Evolutionary conservation across 1,140 invertebrate species (phyloP).

Genomic region (Papilio xuthus): DNA sequence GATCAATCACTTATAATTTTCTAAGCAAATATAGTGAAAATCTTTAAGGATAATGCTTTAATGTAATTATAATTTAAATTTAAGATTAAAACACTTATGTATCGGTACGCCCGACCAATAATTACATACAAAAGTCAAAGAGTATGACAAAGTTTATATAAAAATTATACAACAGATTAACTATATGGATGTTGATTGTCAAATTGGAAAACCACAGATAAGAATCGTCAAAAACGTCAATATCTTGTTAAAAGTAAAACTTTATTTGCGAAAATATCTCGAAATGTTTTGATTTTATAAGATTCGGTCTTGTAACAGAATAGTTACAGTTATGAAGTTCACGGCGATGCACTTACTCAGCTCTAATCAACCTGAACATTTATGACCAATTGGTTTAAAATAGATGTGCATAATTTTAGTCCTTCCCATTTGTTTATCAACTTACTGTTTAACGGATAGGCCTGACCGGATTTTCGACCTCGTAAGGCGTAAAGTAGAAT

Average conservation of each 20-base stretch:
- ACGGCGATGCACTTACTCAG: too few species aligned
- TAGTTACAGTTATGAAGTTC: too few species aligned
- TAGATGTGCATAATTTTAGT: too few species aligned
- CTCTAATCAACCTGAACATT: too few species aligned
- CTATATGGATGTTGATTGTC: constrained; percentile 26
- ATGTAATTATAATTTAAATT: constrained; percentile 26
- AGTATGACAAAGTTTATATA: constrained; percentile 26
- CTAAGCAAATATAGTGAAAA: background rate
- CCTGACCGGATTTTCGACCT: too few species aligned
- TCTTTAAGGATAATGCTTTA: background rate
- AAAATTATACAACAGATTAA: constrained; percentile 50
- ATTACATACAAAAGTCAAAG: constrained; percentile 45
- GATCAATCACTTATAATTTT: constrained; percentile 3
- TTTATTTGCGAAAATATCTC: background rate
- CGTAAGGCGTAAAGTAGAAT: background rate
- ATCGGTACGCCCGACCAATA: constrained; percentile 53
- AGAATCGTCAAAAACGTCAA: background rate
- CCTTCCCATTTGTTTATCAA: too few species aligned
- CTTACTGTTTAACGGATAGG: too few species aligned
- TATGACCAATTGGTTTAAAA: too few species aligned
- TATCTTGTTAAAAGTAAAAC: background rate
- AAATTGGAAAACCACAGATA: constrained; percentile 25
- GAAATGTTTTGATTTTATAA: background rate
- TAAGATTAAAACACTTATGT: constrained; percentile 41
- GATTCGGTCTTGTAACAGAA: background rate